Conservation (phyloP, 1,140 invertebrate genomes). For the Caerostris extrusa region DNA sequence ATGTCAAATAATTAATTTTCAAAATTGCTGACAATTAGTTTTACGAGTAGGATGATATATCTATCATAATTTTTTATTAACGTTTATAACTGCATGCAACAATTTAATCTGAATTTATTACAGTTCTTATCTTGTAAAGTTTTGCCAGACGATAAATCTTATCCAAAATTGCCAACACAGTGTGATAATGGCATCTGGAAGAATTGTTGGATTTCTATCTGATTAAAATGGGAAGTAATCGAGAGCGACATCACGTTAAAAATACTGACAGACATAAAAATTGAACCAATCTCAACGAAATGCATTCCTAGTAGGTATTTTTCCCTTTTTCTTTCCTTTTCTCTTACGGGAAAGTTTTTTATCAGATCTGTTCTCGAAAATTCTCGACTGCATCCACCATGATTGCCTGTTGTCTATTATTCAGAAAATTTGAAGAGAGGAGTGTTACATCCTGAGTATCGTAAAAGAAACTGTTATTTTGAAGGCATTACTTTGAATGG, state of each 20-base stretch:
- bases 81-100: no score
- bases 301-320: slow-evolving; percentile 27
- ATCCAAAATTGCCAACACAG: not conserved
- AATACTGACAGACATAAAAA: slow-evolving; percentile 52
- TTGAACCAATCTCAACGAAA: slow-evolving; percentile 28
- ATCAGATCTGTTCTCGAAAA: slow-evolving; percentile 50
- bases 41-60: no score
- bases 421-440: slow-evolving; percentile 49
- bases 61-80: no score
- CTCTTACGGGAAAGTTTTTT: slow-evolving; percentile 5
- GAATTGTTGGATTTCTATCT: slow-evolving; percentile 28
- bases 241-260: not conserved
- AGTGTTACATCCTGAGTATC: not conserved
- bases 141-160: not conserved
- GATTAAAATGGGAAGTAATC: slow-evolving; percentile 37
- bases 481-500: slow-evolving; percentile 18
- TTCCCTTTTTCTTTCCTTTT: not conserved
- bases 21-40: no score
- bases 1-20: no score
- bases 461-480: slow-evolving; percentile 49
- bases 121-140: no score
- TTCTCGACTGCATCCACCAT: slow-evolving; percentile 27
- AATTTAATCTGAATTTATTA: no score
- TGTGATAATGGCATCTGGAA: slow-evolving; percentile 1
- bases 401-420: slow-evolving; percentile 65